Evolutionary conservation across 2,113 vertebrate species (phyloP).

Genomic region (Crotalus helleri): DNA sequence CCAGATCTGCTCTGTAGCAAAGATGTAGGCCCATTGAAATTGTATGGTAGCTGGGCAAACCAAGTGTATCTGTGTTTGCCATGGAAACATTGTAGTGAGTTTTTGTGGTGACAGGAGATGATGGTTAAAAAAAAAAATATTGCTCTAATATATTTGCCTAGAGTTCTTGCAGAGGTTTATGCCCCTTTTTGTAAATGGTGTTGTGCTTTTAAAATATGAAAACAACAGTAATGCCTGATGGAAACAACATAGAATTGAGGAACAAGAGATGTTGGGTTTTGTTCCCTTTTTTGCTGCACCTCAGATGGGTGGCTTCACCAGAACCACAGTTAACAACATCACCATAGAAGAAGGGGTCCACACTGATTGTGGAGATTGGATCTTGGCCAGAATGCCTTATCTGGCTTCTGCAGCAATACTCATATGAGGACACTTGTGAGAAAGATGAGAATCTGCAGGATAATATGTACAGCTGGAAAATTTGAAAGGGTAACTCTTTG

Average conservation of each 20-base stretch:
- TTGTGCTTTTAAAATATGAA: neutral
- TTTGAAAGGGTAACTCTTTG: conserved; percentile 24
- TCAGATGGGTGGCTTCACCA: neutral
- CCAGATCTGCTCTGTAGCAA: neutral
- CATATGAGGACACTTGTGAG: neutral
- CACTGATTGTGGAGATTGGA: neutral
- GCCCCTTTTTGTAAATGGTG: neutral
- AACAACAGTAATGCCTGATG: neutral
- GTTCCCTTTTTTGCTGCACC: neutral
- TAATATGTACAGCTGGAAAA: conserved; percentile 18
- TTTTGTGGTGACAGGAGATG: neutral
- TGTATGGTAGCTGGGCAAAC: neutral
- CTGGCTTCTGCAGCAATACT: neutral
- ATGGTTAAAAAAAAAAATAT: neutral
- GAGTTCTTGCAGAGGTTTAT: neutral
- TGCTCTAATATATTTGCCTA: neutral
- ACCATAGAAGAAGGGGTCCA: neutral
- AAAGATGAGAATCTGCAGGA: conserved; percentile 32
- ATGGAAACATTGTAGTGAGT: neutral
- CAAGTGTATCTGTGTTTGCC: neutral
- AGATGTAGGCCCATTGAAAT: accelerated
- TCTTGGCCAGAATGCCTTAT: neutral
- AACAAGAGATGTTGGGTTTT: neutral
- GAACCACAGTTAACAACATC: neutral
- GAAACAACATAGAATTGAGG: neutral